phyloP scores from a whole-genome alignment of 1,140 invertebrate species.

The Zaprionus lachaisei region DNA sequence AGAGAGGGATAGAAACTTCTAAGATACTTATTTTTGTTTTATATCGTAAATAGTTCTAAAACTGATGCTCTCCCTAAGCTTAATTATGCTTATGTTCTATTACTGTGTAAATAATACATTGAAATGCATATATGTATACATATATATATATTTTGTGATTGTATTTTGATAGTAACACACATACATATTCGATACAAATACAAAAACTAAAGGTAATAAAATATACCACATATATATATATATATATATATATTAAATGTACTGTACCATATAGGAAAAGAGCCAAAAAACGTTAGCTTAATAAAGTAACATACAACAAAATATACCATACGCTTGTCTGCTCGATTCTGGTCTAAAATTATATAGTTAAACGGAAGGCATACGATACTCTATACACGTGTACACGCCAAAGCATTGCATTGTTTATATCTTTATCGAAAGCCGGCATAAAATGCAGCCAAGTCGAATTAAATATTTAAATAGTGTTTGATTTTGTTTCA shows the following conservation, averaged over 20 bases:
- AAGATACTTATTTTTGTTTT: conserved; percentile 54
- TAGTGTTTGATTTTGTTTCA: background rate
- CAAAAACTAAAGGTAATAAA: conserved; percentile 46
- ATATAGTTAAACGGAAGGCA: background rate
- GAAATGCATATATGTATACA: conserved; percentile 31
- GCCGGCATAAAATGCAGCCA: background rate
- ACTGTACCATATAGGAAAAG: conserved; percentile 54
- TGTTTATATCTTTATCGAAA: conserved; percentile 1
- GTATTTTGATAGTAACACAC: conserved; percentile 73
- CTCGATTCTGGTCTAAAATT: background rate
- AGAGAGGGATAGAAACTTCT: conserved; percentile 36
- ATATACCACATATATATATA: background rate
- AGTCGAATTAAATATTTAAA: conserved; percentile 21
- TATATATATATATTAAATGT: conserved; percentile 34
- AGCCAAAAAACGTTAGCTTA: conserved; percentile 89
- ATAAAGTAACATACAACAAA: conserved; percentile 90
- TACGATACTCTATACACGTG: background rate
- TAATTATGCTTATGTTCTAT: conserved; percentile 21
- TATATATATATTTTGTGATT: conserved; percentile 73
- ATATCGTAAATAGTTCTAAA: conserved; percentile 11
- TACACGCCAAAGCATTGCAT: background rate
- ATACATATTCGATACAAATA: conserved; percentile 59
- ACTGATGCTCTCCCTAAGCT: conserved; percentile 16
- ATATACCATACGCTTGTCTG: conserved; percentile 6
- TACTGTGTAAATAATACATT: conserved; percentile 45